A percentile compares a stretch with the other conserved stretches of the same genome.
Conservation (phyloP, 37 sponge, comb jelly and placozoan genomes). For the Amphimedon queenslandica region DNA sequence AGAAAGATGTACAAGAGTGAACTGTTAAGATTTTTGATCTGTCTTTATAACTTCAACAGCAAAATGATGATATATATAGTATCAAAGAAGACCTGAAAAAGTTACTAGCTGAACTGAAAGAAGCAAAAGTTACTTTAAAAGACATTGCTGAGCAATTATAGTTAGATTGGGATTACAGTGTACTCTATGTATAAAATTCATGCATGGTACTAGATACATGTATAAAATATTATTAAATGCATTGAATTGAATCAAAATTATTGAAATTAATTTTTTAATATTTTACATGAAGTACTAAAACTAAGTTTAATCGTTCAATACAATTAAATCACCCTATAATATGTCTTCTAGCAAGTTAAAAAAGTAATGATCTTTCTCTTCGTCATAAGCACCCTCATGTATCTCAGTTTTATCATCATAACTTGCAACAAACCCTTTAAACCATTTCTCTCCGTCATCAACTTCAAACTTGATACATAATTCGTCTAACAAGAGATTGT, state of each 20-base stretch:
- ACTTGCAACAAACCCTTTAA: constrained; percentile 18
- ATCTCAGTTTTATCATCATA: constrained; percentile 26
- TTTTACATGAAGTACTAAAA: no score
- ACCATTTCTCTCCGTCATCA: constrained; percentile 17
- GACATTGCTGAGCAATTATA: no score
- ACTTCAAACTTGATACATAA: constrained; percentile 21
- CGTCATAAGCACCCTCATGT: constrained; percentile 36
- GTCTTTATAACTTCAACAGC: constrained; percentile 22
- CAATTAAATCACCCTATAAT: constrained; percentile 11
- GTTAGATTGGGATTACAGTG: no score
- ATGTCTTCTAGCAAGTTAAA: constrained; percentile 27
- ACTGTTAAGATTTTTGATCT: constrained; percentile 9
- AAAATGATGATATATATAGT: constrained; percentile 19
- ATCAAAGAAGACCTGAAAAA: constrained; percentile 14
- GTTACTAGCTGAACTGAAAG: constrained; percentile 14
- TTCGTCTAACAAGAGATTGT: constrained; percentile 3
- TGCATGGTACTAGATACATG: no score
- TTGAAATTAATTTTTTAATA: no score
- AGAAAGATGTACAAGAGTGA: background rate
- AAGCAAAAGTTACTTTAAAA: constrained; percentile 10
- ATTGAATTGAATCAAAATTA: no score
- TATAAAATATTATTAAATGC: no score
- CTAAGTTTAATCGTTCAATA: constrained; percentile 1
- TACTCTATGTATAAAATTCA: no score
- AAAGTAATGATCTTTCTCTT: constrained; percentile 27